phyloP scores from a whole-genome alignment of 2,797 vertebrate species.

The Hoplostethus atlanticus region DNA sequence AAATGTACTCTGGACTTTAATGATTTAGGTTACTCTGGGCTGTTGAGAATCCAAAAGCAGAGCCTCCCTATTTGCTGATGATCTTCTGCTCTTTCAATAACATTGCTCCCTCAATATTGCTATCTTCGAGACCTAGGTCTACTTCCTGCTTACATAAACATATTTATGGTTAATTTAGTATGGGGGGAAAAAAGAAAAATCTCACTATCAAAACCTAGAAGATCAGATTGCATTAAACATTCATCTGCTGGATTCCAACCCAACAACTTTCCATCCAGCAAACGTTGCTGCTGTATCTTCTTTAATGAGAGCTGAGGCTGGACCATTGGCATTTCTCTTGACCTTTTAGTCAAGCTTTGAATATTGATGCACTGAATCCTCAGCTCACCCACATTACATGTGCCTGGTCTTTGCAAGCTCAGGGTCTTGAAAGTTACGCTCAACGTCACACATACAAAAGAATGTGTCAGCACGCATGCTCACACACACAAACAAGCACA shows the following conservation, averaged over 20 bases:
- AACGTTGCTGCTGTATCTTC: conserved; percentile 12
- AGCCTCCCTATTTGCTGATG: neutral
- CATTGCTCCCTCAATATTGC: neutral
- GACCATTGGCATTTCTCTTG: conserved; percentile 21
- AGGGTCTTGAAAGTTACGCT: neutral
- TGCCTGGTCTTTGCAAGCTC: neutral
- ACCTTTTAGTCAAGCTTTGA: conserved; percentile 12
- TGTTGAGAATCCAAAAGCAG: neutral
- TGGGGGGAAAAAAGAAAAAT: neutral
- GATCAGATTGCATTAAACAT: conserved; percentile 47
- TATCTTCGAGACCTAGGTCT: neutral
- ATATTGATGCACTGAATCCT: conserved; percentile 24
- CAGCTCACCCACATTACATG: conserved; percentile 3
- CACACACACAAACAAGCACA: neutral
- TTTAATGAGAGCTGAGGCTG: conserved; percentile 19
- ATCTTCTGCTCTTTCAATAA: neutral
- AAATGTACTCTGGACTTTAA: neutral
- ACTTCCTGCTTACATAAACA: neutral
- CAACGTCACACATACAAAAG: neutral
- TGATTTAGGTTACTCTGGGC: neutral
- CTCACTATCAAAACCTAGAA: conserved; percentile 25
- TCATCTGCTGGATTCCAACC: conserved; percentile 18
- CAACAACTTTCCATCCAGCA: conserved; percentile 9
- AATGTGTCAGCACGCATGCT: conserved; percentile 4
- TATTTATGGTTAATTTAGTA: conserved; percentile 22